Conservation (phyloP, 2,113 vertebrate genomes). For the Nyctibius bracteatus region DNA sequence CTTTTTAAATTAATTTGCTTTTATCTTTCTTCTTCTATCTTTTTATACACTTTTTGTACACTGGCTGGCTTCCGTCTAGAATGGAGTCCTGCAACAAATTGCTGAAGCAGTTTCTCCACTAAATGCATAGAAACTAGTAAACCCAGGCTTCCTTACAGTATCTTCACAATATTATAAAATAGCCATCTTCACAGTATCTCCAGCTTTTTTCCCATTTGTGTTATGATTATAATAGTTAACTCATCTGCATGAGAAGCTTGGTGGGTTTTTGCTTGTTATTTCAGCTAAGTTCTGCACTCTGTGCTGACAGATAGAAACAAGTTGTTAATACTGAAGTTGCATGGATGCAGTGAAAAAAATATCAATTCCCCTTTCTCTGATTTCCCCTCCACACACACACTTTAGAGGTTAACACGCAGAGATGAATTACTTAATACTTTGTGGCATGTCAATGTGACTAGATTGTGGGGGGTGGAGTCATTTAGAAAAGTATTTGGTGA, state of each 20-base stretch:
- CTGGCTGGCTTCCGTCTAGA: background rate
- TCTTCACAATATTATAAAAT: background rate
- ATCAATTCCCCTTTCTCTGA: background rate
- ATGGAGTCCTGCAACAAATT: background rate
- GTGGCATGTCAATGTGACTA: background rate
- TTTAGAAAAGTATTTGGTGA: background rate
- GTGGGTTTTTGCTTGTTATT: background rate
- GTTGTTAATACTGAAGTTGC: background rate
- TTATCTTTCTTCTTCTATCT: background rate
- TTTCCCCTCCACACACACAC: too few species aligned
- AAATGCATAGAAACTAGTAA: background rate
- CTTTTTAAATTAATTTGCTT: background rate
- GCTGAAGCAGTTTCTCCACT: background rate
- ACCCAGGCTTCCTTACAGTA: background rate
- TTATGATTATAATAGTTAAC: background rate
- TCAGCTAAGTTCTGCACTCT: background rate
- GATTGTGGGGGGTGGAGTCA: background rate
- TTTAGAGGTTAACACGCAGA: background rate
- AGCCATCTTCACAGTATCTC: background rate
- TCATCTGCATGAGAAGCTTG: background rate
- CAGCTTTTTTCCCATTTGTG: background rate
- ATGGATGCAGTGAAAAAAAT: background rate
- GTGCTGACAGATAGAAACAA: background rate
- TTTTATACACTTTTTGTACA: background rate
- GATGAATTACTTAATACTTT: background rate